Evolutionary conservation across 92 coral and sea anemone genomes (phyloP).

Genomic region (Phenganax subtilis): DNA sequence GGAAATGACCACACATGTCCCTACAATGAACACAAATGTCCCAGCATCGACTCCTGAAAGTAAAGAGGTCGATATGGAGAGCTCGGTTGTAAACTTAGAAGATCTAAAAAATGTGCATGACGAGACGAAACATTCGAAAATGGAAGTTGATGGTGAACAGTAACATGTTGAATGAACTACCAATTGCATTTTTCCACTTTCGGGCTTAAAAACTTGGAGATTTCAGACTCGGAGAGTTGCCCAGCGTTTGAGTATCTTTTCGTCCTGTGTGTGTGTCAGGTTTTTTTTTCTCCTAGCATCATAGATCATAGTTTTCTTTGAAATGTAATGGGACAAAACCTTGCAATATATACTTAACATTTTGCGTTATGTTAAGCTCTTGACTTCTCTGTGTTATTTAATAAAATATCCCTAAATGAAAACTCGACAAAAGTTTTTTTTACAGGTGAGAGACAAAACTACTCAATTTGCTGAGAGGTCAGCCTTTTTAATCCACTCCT

Average conservation of each 20-base stretch:
- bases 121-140: slow-evolving; percentile 2
- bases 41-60: neutral
- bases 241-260: neutral
- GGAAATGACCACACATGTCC: slow-evolving; percentile 17
- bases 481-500: no score
- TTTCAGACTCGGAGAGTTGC: neutral
- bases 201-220: neutral
- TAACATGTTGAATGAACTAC: slow-evolving; percentile 1
- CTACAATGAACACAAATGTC: neutral
- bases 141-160: slow-evolving; percentile 21
- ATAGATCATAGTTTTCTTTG: no score
- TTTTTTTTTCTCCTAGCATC: no score
- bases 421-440: no score
- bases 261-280: no score
- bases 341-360: no score
- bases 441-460: no score
- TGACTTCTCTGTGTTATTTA: no score
- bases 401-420: no score
- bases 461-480: no score
- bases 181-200: neutral
- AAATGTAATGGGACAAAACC: no score
- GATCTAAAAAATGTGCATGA: neutral
- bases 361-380: no score
- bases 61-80: neutral
- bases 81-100: neutral